phyloP scores from a whole-genome alignment of 2,888 invertebrate genomes.

The Archips crataeganus region DNA sequence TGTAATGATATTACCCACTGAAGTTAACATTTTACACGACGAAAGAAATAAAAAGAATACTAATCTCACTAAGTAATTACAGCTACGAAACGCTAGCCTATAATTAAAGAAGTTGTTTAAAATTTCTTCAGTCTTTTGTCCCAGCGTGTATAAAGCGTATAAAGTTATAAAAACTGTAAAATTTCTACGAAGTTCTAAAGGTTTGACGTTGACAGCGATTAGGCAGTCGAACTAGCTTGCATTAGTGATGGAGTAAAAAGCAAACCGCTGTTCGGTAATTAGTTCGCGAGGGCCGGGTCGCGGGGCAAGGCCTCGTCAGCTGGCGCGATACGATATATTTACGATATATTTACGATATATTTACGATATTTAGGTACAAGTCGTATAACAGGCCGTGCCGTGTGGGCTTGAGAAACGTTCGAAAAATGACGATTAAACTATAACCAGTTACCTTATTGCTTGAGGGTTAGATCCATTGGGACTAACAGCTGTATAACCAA shows the following conservation, averaged over 20 bases:
- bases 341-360: no score
- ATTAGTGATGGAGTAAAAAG: conserved; percentile 14
- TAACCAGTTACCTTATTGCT: no score
- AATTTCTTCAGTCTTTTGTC: background rate
- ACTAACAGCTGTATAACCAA: no score
- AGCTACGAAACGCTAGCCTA: no score
- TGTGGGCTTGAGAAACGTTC: background rate
- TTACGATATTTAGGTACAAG: background rate
- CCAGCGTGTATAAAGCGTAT: background rate
- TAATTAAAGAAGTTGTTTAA: no score
- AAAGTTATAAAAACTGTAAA: no score
- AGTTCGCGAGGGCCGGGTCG: conserved; percentile 1
- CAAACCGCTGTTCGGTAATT: conserved; percentile 22
- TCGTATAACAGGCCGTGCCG: background rate
- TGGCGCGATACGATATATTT: background rate
- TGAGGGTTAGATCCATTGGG: no score
- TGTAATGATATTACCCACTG: no score
- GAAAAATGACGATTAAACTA: background rate
- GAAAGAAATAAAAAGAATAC: no score
- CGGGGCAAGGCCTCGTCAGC: conserved; percentile 3
- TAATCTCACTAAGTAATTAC: no score
- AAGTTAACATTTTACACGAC: no score
- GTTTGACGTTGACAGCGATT: conserved; percentile 1
- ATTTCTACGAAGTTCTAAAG: background rate
- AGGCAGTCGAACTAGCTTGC: background rate